Percentiles rank a stretch among this genome's conserved stretches.
phyloP scores from a whole-genome alignment of 2,797 vertebrate species.

The Esox masquinongy region DNA sequence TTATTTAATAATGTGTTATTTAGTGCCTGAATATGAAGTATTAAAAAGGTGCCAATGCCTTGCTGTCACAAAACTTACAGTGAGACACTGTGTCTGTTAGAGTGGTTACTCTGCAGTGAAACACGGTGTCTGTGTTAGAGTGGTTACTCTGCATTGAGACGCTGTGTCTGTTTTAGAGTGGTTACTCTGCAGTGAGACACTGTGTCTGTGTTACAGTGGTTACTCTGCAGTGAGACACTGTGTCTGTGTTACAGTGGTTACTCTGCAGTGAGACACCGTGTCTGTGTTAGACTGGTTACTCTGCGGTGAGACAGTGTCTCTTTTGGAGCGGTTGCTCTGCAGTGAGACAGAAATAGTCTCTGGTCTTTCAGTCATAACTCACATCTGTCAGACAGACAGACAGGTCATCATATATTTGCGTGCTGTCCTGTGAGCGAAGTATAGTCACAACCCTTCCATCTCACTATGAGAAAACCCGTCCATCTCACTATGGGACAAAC shows the following conservation, averaged over 20 bases:
- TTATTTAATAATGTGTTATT: background rate
- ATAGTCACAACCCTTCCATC: no score
- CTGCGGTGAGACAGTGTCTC: background rate
- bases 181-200: background rate
- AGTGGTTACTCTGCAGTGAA: background rate
- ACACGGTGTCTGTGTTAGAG: background rate
- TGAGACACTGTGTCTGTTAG: background rate
- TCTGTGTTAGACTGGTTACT: constrained; percentile 3
- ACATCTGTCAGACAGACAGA: background rate
- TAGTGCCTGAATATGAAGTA: background rate
- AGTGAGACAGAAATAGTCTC: background rate
- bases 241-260: constrained; percentile 2
- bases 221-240: background rate
- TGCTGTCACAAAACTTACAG: background rate
- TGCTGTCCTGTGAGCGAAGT: background rate
- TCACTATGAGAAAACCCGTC: no score
- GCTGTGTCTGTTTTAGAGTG: constrained; percentile 7
- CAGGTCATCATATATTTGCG: background rate
- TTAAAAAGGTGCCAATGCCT: background rate
- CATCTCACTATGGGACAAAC: no score
- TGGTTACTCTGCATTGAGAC: background rate
- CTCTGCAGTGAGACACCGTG: background rate
- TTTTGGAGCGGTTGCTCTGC: background rate
- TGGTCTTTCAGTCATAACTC: background rate
- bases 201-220: constrained; percentile 1